Evolutionary conservation across 1,140 invertebrate genomes (phyloP), one percentile per base, ranked within the genome.

Genomic region (Drosophila ironensis): DNA sequence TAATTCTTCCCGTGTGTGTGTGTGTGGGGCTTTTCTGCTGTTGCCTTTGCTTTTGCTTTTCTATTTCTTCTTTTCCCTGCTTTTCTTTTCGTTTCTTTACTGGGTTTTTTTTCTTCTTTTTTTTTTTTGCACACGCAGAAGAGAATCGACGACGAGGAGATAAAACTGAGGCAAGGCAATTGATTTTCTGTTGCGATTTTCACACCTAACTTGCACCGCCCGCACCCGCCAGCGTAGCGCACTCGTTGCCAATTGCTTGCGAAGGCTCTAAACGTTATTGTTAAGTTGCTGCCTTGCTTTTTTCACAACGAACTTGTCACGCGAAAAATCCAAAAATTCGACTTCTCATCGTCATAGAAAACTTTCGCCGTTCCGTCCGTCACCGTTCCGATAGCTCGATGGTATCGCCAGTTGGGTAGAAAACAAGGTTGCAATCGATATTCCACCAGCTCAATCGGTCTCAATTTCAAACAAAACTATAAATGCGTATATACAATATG

Each of bases 231-330:
- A 51, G 54, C 56, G 48, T 70, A 33, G 48, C 51, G 54, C 48
- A 64, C 30, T 22, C 38, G 25, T 51, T 54, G 28, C 57, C 30
- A 28, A 66, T 56, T 35, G 27, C 40, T 80, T 71, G 64, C 53
- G 27, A 81, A 54, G 53, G 59, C 74, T 53, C 59, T 51, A 51
- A 81, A 80, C 48, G 9, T 11, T 60, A 48, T 63, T 64, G 42
- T 47, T 64, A 47, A 38, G 33, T 25, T 63, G 61, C 37, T 60
- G 56, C 56, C 52, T 60, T 14, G 44, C 63, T 80, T 56, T 80
- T 84, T 86, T 86, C 74, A 84, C 80, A 77, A 86, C 78, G 73
- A 84, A 82, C 64, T 84, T 77, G 80, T 86, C 78, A 80, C 76
- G 59, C 76, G 75, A 80, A 81, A 80, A 80, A 71, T 80, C 71